Evolutionary conservation across 2,797 vertebrate genomes (phyloP).

Genomic region (Lateolabrax maculatus): DNA sequence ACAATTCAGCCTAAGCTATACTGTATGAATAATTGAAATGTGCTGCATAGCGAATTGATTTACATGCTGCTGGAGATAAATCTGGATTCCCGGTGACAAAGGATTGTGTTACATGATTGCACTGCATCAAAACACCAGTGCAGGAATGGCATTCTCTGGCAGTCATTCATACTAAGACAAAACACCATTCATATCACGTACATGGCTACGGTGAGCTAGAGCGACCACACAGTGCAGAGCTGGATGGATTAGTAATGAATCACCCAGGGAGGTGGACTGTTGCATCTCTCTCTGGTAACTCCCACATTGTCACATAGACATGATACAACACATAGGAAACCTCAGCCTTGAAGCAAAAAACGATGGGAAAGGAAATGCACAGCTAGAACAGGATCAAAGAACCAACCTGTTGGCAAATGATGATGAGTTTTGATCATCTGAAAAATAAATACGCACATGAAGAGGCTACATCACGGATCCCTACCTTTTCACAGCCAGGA

Average conservation of each 20-base stretch:
- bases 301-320: conserved; percentile 73
- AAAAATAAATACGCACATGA: conserved; percentile 18
- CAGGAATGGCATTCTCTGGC: conserved; percentile 69
- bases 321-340: conserved; percentile 57
- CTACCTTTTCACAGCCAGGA: conserved; percentile 63
- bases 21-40: conserved; percentile 74
- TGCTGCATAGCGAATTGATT: conserved; percentile 71
- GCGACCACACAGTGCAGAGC: conserved; percentile 78
- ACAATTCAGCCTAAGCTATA: conserved; percentile 45
- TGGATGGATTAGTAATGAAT: conserved; percentile 81
- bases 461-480: conserved; percentile 33
- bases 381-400: conserved; percentile 1
- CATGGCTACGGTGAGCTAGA: conserved; percentile 74
- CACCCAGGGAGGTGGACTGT: conserved; percentile 81
- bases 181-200: conserved; percentile 83
- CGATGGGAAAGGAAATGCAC: conserved; percentile 23
- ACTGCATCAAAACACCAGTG: conserved; percentile 66
- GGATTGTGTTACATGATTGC: conserved; percentile 54
- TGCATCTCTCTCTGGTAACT: conserved; percentile 77
- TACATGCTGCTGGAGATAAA: conserved; percentile 59
- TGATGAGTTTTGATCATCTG: conserved; percentile 19
- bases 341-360: conserved; percentile 31
- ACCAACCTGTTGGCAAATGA: conserved; percentile 73
- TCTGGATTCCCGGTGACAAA: conserved; percentile 61
- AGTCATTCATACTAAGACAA: conserved; percentile 79